Percentiles rank a stretch among this genome's conserved stretches.
Conservation (phyloP, 2,113 vertebrate species). For the Alexandromys fortis region DNA sequence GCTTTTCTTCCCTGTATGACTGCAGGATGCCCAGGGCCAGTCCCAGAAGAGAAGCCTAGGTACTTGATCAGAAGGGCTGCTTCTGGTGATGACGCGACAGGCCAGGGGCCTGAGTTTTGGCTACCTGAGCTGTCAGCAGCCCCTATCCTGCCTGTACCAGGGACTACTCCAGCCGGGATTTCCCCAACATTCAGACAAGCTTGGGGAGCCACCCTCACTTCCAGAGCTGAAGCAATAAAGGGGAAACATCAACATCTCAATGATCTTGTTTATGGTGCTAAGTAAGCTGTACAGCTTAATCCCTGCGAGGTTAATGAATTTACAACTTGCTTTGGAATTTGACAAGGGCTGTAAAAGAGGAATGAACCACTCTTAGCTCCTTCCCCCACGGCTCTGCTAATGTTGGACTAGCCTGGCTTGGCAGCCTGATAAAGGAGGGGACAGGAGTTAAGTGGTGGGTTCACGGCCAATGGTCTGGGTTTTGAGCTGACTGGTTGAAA, state of each 20-base stretch:
- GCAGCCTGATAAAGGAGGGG: constrained; percentile 80
- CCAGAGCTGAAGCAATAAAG: constrained; percentile 86
- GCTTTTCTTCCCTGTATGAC: not conserved
- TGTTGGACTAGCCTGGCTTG: constrained; percentile 87
- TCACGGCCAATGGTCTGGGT: constrained; percentile 86
- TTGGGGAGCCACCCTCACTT: constrained; percentile 36
- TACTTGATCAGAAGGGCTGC: constrained; percentile 20
- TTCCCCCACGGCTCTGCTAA: constrained; percentile 69
- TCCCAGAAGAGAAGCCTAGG: not conserved
- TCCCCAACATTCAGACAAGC: not conserved
- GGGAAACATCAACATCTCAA: constrained; percentile 90
- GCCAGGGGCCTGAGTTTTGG: not conserved
- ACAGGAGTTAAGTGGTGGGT: constrained; percentile 86
- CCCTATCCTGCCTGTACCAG: not conserved
- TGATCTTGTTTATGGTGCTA: constrained; percentile 92
- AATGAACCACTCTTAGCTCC: constrained; percentile 87
- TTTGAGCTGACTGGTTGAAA: constrained; percentile 82
- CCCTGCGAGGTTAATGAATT: constrained; percentile 91
- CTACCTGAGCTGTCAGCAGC: not conserved
- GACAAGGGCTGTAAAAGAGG: constrained; percentile 90
- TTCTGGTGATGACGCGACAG: constrained; percentile 28
- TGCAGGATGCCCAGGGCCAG: not conserved
- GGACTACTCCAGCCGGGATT: not conserved
- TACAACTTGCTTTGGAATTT: constrained; percentile 91
- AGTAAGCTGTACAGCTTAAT: constrained; percentile 91